phyloP scores from a whole-genome alignment of 2,797 vertebrate genomes.

The Ibycter americanus region DNA sequence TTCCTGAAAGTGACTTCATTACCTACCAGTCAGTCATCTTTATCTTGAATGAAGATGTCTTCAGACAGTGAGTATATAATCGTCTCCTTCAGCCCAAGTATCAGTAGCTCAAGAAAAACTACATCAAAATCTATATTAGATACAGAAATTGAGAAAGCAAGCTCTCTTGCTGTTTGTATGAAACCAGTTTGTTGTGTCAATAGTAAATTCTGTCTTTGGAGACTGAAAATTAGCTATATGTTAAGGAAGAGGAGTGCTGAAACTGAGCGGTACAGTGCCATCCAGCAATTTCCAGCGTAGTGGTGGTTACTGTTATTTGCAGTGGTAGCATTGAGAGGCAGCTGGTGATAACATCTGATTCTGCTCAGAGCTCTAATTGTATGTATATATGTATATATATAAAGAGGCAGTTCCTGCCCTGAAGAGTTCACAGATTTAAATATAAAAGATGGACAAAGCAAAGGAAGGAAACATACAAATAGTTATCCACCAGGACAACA shows the following conservation, averaged over 20 bases:
- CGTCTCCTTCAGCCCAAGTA: not conserved
- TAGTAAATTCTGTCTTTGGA: not conserved
- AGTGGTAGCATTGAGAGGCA: not conserved
- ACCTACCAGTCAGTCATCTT: not conserved
- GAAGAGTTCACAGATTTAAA: not conserved
- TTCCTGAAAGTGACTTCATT: not conserved
- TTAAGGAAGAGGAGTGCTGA: not conserved
- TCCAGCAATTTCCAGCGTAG: not conserved
- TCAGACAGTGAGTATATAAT: not conserved
- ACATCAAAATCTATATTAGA: not conserved
- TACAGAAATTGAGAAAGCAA: not conserved
- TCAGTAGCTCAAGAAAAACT: not conserved
- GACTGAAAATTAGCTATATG: not conserved
- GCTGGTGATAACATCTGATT: not conserved
- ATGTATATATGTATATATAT: not conserved
- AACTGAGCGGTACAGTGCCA: not conserved
- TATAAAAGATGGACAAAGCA: not conserved
- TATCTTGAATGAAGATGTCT: not conserved
- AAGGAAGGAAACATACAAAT: not conserved
- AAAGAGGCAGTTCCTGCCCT: not conserved
- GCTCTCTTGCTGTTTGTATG: not conserved
- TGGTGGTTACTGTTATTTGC: not conserved
- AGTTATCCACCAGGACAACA: not conserved
- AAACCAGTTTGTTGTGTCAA: not conserved
- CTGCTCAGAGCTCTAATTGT: not conserved